Evolutionary conservation across 2,888 invertebrate genomes (phyloP).

Genomic region (Periphyllus acericola): DNA sequence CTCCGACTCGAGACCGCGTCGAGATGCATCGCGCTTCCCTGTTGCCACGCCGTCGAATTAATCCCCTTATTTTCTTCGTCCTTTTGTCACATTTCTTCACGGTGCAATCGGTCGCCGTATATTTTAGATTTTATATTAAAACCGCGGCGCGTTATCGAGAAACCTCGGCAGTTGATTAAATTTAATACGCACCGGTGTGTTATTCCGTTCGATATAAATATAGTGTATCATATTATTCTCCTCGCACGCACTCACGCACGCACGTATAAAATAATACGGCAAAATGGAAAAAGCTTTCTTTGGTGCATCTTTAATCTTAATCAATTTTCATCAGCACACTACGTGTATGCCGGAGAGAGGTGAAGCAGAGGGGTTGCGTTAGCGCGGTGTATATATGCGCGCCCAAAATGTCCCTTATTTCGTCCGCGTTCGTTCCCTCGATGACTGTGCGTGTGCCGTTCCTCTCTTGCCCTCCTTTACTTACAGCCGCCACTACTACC

Average conservation of each 20-base stretch:
- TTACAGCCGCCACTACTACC: background rate
- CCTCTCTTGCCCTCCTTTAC: background rate
- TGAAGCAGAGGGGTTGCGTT: background rate
- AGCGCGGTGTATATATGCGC: conserved; percentile 1
- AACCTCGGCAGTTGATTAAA: background rate
- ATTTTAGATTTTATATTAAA: conserved; percentile 54
- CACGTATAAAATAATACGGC: background rate
- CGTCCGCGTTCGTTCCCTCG: background rate
- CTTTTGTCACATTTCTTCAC: conserved; percentile 54
- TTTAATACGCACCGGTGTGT: conserved; percentile 2
- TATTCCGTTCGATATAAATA: conserved; percentile 22
- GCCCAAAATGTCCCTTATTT: conserved; percentile 48
- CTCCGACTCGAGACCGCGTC: conserved; percentile 12
- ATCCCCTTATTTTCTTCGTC: conserved; percentile 49
- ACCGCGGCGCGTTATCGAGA: conserved; percentile 28
- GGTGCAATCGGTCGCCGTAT: conserved; percentile 8
- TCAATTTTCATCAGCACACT: conserved; percentile 51
- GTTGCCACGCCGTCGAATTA: conserved; percentile 32
- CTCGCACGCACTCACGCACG: background rate
- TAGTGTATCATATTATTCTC: no score
- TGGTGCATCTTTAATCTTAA: conserved; percentile 51
- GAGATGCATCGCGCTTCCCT: background rate
- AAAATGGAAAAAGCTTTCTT: conserved; percentile 40
- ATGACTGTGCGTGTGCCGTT: background rate
- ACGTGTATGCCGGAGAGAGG: background rate